phyloP scores from a whole-genome alignment of 2,888 invertebrate species.

The Polydesmus complanatus region DNA sequence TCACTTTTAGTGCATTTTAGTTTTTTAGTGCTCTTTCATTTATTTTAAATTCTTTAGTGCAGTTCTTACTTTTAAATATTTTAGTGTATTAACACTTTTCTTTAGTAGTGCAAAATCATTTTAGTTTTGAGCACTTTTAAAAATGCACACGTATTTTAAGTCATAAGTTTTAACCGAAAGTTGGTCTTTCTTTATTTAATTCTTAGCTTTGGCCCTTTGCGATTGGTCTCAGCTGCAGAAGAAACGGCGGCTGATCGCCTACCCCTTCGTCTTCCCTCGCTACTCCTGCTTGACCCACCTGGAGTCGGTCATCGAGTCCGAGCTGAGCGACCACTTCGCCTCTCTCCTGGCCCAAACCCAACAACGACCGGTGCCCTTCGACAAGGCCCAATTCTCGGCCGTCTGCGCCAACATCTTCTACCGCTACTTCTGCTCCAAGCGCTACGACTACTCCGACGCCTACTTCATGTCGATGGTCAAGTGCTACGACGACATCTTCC shows the following conservation, averaged over 20 bases:
- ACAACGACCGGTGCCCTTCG: constrained; percentile 26
- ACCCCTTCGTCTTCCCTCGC: constrained; percentile 63
- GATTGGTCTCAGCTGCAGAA: constrained; percentile 76
- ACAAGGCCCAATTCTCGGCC: constrained; percentile 55
- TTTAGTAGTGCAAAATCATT: constrained; percentile 6
- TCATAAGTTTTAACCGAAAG: neutral
- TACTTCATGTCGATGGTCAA: constrained; percentile 54
- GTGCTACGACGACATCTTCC: constrained; percentile 73
- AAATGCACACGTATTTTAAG: too few species aligned
- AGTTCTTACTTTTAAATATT: too few species aligned
- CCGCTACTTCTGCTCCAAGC: constrained; percentile 70
- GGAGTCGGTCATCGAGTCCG: constrained; percentile 48
- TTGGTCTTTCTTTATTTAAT: constrained; percentile 12
- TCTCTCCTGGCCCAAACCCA: constrained; percentile 8
- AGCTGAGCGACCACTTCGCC: constrained; percentile 29
- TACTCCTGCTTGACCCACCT: constrained; percentile 56
- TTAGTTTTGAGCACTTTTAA: neutral
- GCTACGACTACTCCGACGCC: constrained; percentile 41
- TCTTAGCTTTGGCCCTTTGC: constrained; percentile 65
- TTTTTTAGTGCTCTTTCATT: too few species aligned
- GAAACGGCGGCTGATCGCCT: constrained; percentile 58
- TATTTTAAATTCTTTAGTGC: too few species aligned
- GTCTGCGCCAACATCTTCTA: constrained; percentile 73
- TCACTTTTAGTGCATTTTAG: too few species aligned
- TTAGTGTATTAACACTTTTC: too few species aligned